A percentile compares a stretch with the other conserved stretches of the same genome.
Evolutionary conservation across 2,797 vertebrate genomes (phyloP).

Genomic region (Trachops cirrhosus): DNA sequence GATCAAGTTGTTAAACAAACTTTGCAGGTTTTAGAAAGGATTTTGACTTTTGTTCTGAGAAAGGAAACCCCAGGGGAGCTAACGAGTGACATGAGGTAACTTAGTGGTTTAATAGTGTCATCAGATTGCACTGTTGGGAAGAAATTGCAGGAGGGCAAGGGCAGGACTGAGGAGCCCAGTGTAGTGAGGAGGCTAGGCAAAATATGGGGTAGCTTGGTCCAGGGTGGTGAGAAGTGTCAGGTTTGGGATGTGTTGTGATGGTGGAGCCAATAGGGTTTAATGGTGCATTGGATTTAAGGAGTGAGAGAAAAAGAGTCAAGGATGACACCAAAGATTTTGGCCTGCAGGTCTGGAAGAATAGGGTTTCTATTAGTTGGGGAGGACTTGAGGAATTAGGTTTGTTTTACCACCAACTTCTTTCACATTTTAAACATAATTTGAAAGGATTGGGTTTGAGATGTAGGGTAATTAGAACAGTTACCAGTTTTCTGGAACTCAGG

Average conservation of each 20-base stretch:
- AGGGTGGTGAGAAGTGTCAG: background rate
- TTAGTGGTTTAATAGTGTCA: background rate
- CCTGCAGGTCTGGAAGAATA: background rate
- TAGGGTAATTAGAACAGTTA: background rate
- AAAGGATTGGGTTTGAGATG: background rate
- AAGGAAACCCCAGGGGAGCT: background rate
- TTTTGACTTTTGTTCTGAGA: constrained; percentile 24
- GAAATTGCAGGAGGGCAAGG: background rate
- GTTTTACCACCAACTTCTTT: background rate
- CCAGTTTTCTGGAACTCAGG: background rate
- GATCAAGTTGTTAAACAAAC: background rate
- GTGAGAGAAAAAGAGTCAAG: background rate
- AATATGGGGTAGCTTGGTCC: background rate
- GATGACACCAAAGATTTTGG: background rate
- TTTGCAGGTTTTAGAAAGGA: background rate
- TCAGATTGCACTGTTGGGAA: background rate
- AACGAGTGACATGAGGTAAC: background rate
- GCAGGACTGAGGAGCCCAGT: background rate
- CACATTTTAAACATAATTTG: constrained; percentile 1
- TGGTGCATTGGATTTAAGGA: background rate
- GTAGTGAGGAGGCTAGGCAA: background rate
- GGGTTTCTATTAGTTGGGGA: background rate
- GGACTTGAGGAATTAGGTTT: background rate
- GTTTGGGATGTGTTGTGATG: background rate
- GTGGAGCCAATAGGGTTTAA: background rate